Conservation (phyloP, 2,113 vertebrate genomes). For the Stegostoma tigrinum region DNA sequence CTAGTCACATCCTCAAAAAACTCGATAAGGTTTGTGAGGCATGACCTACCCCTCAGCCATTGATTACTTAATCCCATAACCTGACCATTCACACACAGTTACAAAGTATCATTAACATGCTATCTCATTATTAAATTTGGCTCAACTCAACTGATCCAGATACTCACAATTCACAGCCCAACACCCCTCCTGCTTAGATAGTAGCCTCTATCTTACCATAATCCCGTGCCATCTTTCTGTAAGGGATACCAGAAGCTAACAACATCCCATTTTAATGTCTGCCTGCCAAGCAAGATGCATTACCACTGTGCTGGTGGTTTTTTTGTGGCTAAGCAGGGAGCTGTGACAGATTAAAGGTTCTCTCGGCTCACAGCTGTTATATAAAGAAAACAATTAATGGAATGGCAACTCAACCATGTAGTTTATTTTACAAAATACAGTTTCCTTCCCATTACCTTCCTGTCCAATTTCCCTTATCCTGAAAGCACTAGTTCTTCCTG, state of each 20-base stretch:
- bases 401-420: background rate
- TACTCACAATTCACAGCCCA: background rate
- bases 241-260: background rate
- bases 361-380: background rate
- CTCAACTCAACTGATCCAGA: background rate
- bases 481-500: background rate
- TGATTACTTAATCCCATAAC: slow-evolving; percentile 16
- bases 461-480: background rate
- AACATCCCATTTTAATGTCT: background rate
- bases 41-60: no score
- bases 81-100: background rate
- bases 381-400: background rate
- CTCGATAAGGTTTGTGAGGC: no score
- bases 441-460: background rate
- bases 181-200: background rate
- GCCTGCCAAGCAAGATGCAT: background rate
- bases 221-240: background rate
- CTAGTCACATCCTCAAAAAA: no score
- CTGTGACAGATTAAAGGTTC: background rate
- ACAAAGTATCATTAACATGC: background rate
- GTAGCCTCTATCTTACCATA: background rate
- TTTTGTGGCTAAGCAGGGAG: background rate
- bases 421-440: background rate
- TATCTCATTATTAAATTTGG: background rate
- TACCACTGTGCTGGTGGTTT: background rate